Percentiles rank a stretch among this genome's conserved stretches.
Evolutionary conservation across 2,113 vertebrate genomes (phyloP).

Genomic region (cattle (Bos taurus)): ARS-UCD2.0 NC_037354.1:16847501-16848000

Average conservation of each 20-base stretch:
- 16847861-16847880: not conserved
- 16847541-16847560: not conserved
- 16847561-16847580: not conserved
- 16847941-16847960: not conserved
- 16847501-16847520: not conserved
- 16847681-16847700: constrained; percentile 13
- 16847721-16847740: not conserved
- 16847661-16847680: not conserved
- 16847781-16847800: not conserved
- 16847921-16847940: not conserved
- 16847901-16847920: not conserved
- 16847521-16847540: not conserved
- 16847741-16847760: not conserved
- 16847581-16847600: not conserved
- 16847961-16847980: not conserved
- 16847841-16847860: not conserved
- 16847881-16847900: not conserved
- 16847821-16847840: not conserved
- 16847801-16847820: not conserved
- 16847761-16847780: not conserved
- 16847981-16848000: not conserved
- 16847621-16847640: not conserved
- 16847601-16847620: not conserved
- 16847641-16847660: not conserved
- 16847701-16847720: not conserved